Conservation (phyloP, 1,140 invertebrate genomes). For the Trachymyrmex cornetzi region DNA sequence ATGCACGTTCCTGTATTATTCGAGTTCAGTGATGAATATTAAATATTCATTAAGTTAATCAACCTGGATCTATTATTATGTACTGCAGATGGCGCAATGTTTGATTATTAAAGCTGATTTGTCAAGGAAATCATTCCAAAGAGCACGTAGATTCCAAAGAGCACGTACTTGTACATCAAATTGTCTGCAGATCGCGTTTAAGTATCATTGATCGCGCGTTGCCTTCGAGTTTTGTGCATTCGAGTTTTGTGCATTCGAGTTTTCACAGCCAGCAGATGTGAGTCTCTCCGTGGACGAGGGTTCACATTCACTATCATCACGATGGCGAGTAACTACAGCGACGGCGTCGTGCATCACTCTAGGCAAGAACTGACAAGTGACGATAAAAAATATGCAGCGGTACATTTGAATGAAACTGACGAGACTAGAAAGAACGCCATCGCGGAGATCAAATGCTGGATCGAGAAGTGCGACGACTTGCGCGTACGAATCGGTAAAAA, state of each 20-base stretch:
- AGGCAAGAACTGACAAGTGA: conserved; percentile 39
- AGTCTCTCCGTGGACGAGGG: neutral
- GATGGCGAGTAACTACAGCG: neutral
- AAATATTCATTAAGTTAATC: neutral
- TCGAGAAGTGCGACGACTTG: conserved; percentile 71
- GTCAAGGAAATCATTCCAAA: neutral
- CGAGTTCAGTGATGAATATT: no score
- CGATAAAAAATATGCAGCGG: conserved; percentile 77
- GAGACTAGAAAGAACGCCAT: conserved; percentile 75
- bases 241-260: neutral
- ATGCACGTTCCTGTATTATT: no score
- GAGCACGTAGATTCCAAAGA: neutral
- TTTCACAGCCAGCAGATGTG: neutral
- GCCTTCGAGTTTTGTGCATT: no score
- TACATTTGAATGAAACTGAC: conserved; percentile 81
- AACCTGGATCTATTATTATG: neutral
- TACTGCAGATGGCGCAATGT: neutral
- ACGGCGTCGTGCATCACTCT: neutral
- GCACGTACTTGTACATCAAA: neutral
- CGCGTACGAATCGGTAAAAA: conserved; percentile 76
- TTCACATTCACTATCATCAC: neutral
- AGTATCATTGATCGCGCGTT: neutral
- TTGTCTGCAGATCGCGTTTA: neutral
- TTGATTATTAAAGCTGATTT: neutral
- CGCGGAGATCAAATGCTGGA: conserved; percentile 79